A percentile compares a stretch with the other conserved stretches of the same genome.
Evolutionary conservation across 2,888 invertebrate genomes (phyloP).

Genomic region (Strigamia crassipes): DNA sequence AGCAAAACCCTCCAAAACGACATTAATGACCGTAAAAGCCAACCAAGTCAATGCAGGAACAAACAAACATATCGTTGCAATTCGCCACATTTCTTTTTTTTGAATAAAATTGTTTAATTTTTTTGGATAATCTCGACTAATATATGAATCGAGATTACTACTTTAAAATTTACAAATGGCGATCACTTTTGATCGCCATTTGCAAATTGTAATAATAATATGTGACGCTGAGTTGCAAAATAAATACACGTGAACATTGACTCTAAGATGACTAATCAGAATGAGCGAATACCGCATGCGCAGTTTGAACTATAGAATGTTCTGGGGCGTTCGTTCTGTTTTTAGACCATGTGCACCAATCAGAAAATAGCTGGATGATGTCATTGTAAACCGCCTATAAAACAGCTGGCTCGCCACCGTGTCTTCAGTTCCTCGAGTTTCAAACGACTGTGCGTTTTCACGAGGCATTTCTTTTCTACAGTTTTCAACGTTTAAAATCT

Average conservation of each 20-base stretch:
- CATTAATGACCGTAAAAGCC: not conserved
- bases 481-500: not conserved
- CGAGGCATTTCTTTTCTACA: not conserved
- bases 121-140: too few species aligned
- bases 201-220: too few species aligned
- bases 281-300: not conserved
- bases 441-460: not conserved
- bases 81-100: not conserved
- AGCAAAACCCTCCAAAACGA: slow-evolving; percentile 10
- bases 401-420: not conserved
- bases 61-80: not conserved
- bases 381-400: not conserved
- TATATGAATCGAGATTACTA: too few species aligned
- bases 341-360: not conserved
- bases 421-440: not conserved
- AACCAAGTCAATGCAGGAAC: not conserved
- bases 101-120: not conserved
- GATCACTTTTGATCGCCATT: too few species aligned
- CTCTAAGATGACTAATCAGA: too few species aligned
- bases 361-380: not conserved
- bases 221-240: too few species aligned
- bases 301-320: not conserved
- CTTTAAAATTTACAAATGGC: too few species aligned
- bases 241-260: too few species aligned
- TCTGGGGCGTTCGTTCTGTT: not conserved